Conservation (phyloP, 2,888 invertebrate species). For the Byasa hedistus region DNA sequence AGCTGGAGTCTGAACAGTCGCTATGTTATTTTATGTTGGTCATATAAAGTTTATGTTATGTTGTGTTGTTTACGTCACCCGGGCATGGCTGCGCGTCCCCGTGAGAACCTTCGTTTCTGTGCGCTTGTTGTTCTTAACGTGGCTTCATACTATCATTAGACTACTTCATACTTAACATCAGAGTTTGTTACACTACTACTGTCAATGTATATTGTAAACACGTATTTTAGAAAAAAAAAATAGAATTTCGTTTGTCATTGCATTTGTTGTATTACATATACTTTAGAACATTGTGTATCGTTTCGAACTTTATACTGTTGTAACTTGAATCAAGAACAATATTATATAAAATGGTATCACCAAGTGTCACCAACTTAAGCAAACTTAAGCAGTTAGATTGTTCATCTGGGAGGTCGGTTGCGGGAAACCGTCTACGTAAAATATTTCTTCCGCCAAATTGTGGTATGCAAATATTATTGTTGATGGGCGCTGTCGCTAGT, state of each 20-base stretch:
- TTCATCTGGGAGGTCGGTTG: no score
- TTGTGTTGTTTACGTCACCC: conserved; percentile 60
- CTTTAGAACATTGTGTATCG: neutral
- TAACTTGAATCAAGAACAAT: no score
- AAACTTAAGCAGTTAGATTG: no score
- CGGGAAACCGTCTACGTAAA: no score
- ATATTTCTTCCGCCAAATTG: no score
- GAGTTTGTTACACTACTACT: neutral
- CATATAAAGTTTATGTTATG: conserved; percentile 43
- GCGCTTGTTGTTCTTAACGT: conserved; percentile 78
- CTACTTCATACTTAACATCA: conserved; percentile 26
- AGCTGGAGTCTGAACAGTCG: conserved; percentile 75
- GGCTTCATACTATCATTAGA: conserved; percentile 48
- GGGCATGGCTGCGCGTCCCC: conserved; percentile 76
- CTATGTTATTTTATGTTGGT: conserved; percentile 54
- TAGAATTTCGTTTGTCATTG: neutral
- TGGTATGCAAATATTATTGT: no score
- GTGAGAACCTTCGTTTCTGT: conserved; percentile 70
- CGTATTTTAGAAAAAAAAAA: neutral
- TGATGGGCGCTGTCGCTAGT: no score
- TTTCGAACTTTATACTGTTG: neutral
- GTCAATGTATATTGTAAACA: neutral
- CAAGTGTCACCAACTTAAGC: no score
- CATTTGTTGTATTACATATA: neutral
- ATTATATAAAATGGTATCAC: no score